phyloP scores from a whole-genome alignment of 92 coral and sea anemone species.

The Isaurus tuberculatus region DNA sequence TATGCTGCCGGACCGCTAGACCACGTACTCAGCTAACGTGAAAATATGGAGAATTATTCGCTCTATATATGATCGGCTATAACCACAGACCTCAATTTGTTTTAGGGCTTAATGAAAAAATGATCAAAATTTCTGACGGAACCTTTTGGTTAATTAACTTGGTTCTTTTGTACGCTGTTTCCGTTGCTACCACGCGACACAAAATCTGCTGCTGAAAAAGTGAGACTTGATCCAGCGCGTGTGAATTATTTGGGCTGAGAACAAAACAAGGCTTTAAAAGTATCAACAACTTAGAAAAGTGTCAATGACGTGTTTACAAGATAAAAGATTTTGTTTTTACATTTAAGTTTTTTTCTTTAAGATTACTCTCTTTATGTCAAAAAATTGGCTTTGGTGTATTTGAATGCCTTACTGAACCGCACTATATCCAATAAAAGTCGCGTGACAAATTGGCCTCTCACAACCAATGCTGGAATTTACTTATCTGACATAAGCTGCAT shows the following conservation, averaged over 20 bases:
- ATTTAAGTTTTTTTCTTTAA: not conserved
- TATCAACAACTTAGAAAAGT: not conserved
- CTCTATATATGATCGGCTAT: no score
- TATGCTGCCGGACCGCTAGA: no score
- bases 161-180: not conserved
- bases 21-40: no score
- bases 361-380: not conserved
- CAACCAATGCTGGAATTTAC: not conserved
- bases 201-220: not conserved
- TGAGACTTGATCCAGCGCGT: not conserved
- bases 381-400: not conserved
- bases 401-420: not conserved
- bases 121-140: no score
- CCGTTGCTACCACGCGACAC: not conserved
- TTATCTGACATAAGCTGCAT: slow-evolving; percentile 10
- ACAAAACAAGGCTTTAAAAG: not conserved
- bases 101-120: no score
- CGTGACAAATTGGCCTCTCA: not conserved
- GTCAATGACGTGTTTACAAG: not conserved
- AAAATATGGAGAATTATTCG: no score
- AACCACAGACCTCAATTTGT: no score
- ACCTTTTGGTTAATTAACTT: not conserved
- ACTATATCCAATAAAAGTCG: not conserved
- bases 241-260: not conserved
- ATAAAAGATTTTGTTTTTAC: not conserved